phyloP scores from a whole-genome alignment of 2,113 vertebrate species.

The Mirounga angustirostris region DNA sequence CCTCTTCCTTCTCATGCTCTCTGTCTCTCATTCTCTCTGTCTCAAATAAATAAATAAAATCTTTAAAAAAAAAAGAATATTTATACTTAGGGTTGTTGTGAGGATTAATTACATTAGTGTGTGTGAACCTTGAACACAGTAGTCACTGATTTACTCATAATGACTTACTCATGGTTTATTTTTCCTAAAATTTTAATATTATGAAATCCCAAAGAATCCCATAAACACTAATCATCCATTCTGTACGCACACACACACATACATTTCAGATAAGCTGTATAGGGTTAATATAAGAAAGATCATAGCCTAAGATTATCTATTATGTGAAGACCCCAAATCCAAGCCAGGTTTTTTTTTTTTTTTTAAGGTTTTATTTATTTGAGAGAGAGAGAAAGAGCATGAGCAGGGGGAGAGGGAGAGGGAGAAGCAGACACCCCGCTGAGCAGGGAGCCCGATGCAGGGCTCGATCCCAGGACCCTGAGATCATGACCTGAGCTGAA shows the following conservation, averaged over 20 bases:
- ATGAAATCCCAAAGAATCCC: neutral
- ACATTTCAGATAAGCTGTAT: neutral
- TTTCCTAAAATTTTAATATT: conserved; percentile 18
- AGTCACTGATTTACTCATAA: neutral
- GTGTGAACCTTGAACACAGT: neutral
- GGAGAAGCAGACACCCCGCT: too few species aligned
- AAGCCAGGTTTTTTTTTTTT: neutral
- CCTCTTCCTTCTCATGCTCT: too few species aligned
- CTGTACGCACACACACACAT: neutral
- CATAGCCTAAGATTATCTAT: neutral
- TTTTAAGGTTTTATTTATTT: too few species aligned
- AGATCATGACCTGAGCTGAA: too few species aligned
- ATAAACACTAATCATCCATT: neutral
- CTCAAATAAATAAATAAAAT: too few species aligned
- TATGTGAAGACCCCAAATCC: neutral
- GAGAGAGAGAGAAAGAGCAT: too few species aligned
- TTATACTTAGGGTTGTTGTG: neutral
- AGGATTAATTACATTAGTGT: neutral
- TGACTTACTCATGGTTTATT: neutral
- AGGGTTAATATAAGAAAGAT: conserved; percentile 7
- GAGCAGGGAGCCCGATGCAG: too few species aligned
- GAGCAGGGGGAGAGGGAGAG: too few species aligned
- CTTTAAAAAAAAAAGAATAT: neutral
- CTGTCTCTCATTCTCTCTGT: too few species aligned
- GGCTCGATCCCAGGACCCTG: too few species aligned